A percentile compares a stretch with the other conserved stretches of the same genome.
These are phyloP conservation scores for Sinentomon sp. DNA, from an alignment of 2,888 invertebrate genomes.

Conservation along the genomic window DNA sequence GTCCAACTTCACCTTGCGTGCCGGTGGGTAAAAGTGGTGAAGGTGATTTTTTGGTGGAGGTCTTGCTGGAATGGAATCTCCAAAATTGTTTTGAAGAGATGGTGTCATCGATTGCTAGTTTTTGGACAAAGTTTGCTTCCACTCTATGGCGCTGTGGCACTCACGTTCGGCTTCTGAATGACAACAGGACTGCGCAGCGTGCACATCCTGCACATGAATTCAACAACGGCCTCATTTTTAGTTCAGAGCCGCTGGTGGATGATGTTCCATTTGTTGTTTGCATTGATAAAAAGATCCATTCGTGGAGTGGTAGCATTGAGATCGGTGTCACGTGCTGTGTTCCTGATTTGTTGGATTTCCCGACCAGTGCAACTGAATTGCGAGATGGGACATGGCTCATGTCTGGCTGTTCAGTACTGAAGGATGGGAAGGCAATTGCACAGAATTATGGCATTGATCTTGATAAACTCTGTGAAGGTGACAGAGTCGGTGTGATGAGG, in stretches of 20 bases:
- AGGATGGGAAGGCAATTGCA: slow-evolving; percentile 50
- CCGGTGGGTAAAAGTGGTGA: no score
- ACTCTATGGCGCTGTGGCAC: slow-evolving; percentile 39
- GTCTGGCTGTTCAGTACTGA: slow-evolving; percentile 58
- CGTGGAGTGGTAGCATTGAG: slow-evolving; percentile 48
- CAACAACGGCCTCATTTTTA: slow-evolving; percentile 63
- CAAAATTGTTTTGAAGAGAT: no score
- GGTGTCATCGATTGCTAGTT: no score
- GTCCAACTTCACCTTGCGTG: no score
- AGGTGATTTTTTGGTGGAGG: no score
- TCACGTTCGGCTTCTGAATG: slow-evolving; percentile 52
- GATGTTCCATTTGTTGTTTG: slow-evolving; percentile 61
- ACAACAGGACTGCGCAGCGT: slow-evolving; percentile 50
- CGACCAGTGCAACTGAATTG: slow-evolving; percentile 48
- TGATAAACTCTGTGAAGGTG: slow-evolving; percentile 52
- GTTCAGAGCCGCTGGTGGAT: slow-evolving; percentile 45
- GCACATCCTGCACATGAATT: slow-evolving; percentile 40
- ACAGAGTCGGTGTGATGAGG: slow-evolving; percentile 55
- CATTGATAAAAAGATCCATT: slow-evolving; percentile 64
- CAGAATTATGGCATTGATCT: slow-evolving; percentile 64
- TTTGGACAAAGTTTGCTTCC: no score
- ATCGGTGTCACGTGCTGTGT: slow-evolving; percentile 42
- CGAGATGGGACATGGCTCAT: slow-evolving; percentile 67
- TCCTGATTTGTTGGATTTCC: slow-evolving; percentile 35
- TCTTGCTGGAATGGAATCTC: no score